Base-by-base conservation (phyloP, 2,888 invertebrate genomes). In the Caenorhabditis sp. region DNA sequence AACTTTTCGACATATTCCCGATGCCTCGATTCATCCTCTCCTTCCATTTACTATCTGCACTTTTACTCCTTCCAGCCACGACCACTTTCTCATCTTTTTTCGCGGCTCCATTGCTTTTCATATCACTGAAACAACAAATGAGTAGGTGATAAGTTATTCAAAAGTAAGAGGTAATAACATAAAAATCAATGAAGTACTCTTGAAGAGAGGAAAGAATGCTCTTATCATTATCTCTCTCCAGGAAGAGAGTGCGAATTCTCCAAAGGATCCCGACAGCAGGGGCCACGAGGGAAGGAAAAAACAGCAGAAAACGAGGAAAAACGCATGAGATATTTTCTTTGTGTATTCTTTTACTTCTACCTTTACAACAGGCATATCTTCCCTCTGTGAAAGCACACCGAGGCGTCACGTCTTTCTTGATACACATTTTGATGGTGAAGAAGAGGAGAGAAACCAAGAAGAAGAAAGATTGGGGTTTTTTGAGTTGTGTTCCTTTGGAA, bases 21-120 rank as follows among this genome's bases (percentile, higher is more conserved):
- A 88, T 80, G 26, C 86, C 81, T 16, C 81, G 82, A 79, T 85
- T 86, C 58, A 86, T 80, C 22, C 68, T n/a, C n/a, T 75, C 75
- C n/a, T 83, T 85, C 86, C 87, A 87, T 72, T 80, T 75, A 51
- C 83, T 86, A 66, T 87, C 87, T 22, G 83, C 87, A 70, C 83
- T 85, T 80, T 87, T 86, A 63, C 86, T 86, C n/a, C 87, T 63
- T 31, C 61, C 69, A 12, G 63, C 63, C 31, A 54, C 44, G 47
- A 59, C 44, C 58, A 49, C 28, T 44, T 70, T 70, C 28, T 80
- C 80, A 14, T 80, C 75, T 31, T 84, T 84, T 28, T 84, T 79
- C 10, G 77, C 75, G n/a, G 74, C 51, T 41, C 69, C 72, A 70
- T 72, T 74, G 47, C 59, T 80, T 66, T 79, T 82, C 83, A 79